Evolutionary conservation across 2,888 invertebrate species (phyloP), one percentile per base, ranked within the genome.

Genomic region (Amiota mariae): DNA sequence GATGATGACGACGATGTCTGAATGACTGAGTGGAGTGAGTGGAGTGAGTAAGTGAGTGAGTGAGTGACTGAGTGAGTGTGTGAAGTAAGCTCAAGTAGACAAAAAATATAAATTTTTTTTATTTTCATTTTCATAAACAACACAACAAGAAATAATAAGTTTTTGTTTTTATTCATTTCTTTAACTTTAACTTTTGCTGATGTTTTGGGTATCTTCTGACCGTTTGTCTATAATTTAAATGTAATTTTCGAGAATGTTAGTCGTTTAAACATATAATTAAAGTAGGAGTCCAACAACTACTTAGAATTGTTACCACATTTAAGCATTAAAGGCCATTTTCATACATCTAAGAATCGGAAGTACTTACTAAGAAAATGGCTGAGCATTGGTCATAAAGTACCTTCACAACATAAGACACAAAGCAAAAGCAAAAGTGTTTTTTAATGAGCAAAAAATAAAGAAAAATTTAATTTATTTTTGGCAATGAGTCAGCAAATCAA

Each of bases 291-390:
- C 54, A 12, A 12, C 54, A 12, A 54, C 54, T n/a, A 54, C 54
- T 8, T n/a, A 13, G 15, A 15, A 15, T n/a, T 54, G 11, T 48
- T 48, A 49, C 12, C 46, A 15, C 15, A 66, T 66, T 48, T 49
- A 49, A 24, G 15, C 66, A 10, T 48, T 11, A 18, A 36, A 66
- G 48, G 66, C 66, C 66, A 49, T 3, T n/a, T 13, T 46, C 66
- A 49, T 11, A 12, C 12, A 36, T 36, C 15, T 46, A 13, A 63
- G 48, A n/a, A 66, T 48, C 66, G 66, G 66, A 66, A 66, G 66
- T 66, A 49, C 66, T 15, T 66, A 63, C 24, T 36, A 6, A 36
- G 36, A 36, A 36, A 6, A 36, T 6, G 36, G 36, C 1, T 6
- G 36, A 36, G 6, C 36, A 0, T 2, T 63, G 48, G 46, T n/a